Evolutionary conservation across 2,797 vertebrate species (phyloP).

Genomic region (Melanitta fusca): DNA sequence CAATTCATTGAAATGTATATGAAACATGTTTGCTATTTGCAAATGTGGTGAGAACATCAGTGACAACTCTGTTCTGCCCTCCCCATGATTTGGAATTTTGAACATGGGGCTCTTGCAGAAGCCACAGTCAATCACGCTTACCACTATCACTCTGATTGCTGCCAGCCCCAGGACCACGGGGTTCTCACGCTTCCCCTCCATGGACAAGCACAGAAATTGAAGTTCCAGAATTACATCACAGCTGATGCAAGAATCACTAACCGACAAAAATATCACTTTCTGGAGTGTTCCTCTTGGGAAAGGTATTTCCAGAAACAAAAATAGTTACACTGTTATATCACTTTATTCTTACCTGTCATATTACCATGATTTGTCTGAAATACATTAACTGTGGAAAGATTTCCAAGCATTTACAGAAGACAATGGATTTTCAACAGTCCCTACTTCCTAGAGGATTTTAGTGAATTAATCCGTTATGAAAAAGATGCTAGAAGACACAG

Average conservation of each 20-base stretch:
- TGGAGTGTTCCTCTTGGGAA: neutral
- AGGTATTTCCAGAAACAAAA: neutral
- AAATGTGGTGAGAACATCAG: neutral
- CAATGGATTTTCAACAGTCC: neutral
- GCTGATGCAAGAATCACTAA: neutral
- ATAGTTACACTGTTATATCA: neutral
- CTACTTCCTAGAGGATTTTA: neutral
- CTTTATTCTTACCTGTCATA: neutral
- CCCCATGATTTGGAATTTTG: neutral
- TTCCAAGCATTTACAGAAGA: neutral
- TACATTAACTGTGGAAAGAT: neutral
- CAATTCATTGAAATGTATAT: neutral
- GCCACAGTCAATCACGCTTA: neutral
- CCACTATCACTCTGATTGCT: rapidly evolving
- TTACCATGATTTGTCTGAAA: neutral
- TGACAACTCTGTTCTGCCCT: slow-evolving; percentile 45
- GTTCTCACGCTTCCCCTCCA: neutral
- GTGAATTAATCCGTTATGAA: neutral
- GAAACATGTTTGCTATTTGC: slow-evolving; percentile 32
- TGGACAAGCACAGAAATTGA: neutral
- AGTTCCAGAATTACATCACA: neutral
- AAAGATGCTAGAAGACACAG: neutral
- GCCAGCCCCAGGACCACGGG: neutral
- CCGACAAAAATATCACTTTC: neutral
- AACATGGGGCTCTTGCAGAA: neutral